Conservation (phyloP, 1,140 invertebrate genomes). For the Melipona quadrifasciata region DNA sequence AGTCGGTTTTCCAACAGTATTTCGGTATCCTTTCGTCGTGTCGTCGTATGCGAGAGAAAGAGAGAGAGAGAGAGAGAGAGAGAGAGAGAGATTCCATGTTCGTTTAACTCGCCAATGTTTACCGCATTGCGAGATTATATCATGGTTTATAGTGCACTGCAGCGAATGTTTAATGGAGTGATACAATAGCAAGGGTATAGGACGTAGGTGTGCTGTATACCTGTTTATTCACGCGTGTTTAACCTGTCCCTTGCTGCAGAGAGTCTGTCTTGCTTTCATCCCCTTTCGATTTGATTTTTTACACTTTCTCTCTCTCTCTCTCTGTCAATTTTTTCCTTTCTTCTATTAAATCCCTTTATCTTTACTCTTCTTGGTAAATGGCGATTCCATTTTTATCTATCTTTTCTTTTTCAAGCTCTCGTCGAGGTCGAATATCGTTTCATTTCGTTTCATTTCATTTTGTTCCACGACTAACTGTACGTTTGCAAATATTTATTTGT, state of each 20-base stretch:
- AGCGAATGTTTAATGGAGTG: slow-evolving; percentile 79
- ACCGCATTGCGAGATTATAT: slow-evolving; percentile 80
- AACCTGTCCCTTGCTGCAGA: slow-evolving; percentile 32
- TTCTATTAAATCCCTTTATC: background rate
- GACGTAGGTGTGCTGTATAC: slow-evolving; percentile 5
- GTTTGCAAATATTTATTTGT: too few relatives aligned
- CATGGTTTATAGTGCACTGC: slow-evolving; percentile 76
- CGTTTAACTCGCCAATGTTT: slow-evolving; percentile 74
- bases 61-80: slow-evolving; percentile 13
- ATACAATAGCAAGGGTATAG: slow-evolving; percentile 70
- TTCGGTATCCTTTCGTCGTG: background rate
- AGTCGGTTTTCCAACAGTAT: slow-evolving; percentile 32
- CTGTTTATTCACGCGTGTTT: background rate
- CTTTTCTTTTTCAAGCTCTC: background rate
- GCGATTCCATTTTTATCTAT: too few relatives aligned
- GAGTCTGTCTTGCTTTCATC: background rate
- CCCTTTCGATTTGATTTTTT: background rate
- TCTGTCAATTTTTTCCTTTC: background rate
- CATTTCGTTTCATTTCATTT: too few relatives aligned
- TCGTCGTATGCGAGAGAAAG: slow-evolving; percentile 3
- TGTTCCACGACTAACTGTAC: too few relatives aligned
- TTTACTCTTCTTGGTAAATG: too few relatives aligned
- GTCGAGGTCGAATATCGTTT: background rate
- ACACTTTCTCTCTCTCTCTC: background rate
- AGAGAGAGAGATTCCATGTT: slow-evolving; percentile 36